Evolutionary conservation across 2,113 vertebrate species (phyloP), one percentile per base, ranked within the genome.

Genomic region (Grus americana): DNA sequence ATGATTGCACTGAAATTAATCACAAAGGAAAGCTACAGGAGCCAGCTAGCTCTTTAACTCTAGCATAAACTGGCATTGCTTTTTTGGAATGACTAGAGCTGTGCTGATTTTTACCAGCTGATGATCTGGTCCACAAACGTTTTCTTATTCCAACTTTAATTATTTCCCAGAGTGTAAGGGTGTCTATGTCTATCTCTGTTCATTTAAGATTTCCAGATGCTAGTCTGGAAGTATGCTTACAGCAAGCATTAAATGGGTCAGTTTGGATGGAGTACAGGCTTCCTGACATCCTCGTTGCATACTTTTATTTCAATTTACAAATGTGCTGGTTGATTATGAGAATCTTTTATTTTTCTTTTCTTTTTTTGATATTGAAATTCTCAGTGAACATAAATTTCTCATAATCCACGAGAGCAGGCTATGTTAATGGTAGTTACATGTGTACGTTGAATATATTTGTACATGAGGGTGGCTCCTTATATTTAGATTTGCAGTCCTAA

Each of bases 171-270:
- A 91, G 79, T 55, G 26, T 82, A 91, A 94, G 86, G 46, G 70
- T 96, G 83, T 94, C 94, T 90, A 50, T 79, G 70, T 65, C 92
- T 96, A 95, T 93, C 93, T 96, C 86, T 87, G 54, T 50, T 97
- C 81, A 63, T 94, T 90, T 94, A 92, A 95, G 74, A 67, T 95
- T 97, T 97, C 95, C 95, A 97, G 96, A 95, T 94, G 95, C 71
- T 93, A 71, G 84, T 91, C 93, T 95, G 90, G 81, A 95, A 94
- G 78, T 74, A 82, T 40, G 63, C 54, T 95, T 92, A 82, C 8
- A 79, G 63, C 62, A 90, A 54, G n/a, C 67, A 88, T 90, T 97
- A 95, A 92, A 79, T 62, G 93, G 92, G 78, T 95, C 93, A 90
- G 29, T 76, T 76, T 95, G 93, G 91, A 86, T 74, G 38, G 59